Evolutionary conservation across 2,113 vertebrate species (phyloP), one percentile per base, ranked within the genome.

Genomic region (Thryonomys swinderianus): DNA sequence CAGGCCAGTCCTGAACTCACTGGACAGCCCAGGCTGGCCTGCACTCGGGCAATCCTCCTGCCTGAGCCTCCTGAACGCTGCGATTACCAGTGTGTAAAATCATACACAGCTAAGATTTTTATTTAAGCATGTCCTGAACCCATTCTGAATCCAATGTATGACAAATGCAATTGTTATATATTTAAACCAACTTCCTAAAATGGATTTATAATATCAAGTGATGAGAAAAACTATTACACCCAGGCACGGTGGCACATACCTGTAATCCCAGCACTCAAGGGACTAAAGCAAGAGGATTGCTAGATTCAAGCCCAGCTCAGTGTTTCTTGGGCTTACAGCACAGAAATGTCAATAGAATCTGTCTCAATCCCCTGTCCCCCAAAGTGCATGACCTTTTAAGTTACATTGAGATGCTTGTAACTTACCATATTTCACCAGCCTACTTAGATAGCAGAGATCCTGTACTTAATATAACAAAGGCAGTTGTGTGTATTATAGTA

Each of bases 141-240:
- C 55, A 64, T 32, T 93, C 69, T 67, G 93, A 91, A 83, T 80
- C 21, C 73, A 62, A 25, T 62, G 20, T 13, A 57, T 73, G 42
- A 57, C 37, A 87, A 90, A 82, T 84, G 37, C 23, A 76, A 8
- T 94, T 93, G 17, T 78, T 32, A 48, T 64, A 81, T 91, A 57
- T 59, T 97, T 78, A 85, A 90, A 90, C 8, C 32, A 82, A 7
- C 69, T 90, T 90, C 57, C 84, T 92, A 89, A 96, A 53, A 86
- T 71, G 55, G 14, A 88, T 37, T 83, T 94, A 92, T 0, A 42
- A 23, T 84, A 84, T 86, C 8, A 83, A 64, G 34, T 6, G 3
- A 67, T 78, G 21, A 17, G 27, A 66, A 34, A 69, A 51, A 16
- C 23, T 20, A 40, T 40, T 40, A 64, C 20, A 40, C n/a, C 23